Percentiles rank a stretch among this genome's conserved stretches.
Evolutionary conservation across 2,888 invertebrate genomes (phyloP).

Genomic region (Ormyrus nitidulus): DNA sequence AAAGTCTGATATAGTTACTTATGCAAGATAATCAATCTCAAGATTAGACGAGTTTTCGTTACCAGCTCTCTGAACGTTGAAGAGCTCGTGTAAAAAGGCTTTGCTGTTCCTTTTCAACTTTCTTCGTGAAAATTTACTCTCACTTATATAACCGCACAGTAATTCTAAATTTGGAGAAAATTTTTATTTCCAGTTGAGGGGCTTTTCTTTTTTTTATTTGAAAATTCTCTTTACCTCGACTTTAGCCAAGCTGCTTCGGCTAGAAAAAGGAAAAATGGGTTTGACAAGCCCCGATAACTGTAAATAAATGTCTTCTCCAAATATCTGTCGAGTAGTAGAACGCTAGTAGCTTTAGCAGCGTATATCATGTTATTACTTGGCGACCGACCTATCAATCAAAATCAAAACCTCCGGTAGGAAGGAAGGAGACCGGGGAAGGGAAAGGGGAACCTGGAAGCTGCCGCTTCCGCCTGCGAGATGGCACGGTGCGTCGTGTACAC

Average conservation of each 20-base stretch:
- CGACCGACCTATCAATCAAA: constrained; percentile 54
- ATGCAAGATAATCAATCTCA: constrained; percentile 35
- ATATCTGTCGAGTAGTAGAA: constrained; percentile 14
- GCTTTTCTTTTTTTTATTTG: too few species aligned
- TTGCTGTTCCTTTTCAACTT: constrained; percentile 6
- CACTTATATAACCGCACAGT: constrained; percentile 36
- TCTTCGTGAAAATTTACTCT: constrained; percentile 32
- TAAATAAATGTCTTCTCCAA: neutral
- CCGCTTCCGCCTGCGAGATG: constrained; percentile 63
- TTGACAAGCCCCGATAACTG: neutral
- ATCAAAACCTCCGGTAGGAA: constrained; percentile 71
- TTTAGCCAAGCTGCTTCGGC: too few species aligned
- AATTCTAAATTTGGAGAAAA: constrained; percentile 6
- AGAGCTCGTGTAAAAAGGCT: constrained; percentile 33
- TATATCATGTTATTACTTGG: neutral
- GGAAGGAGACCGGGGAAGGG: constrained; percentile 69
- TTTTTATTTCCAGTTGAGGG: constrained; percentile 16
- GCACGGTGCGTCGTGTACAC: constrained; percentile 54
- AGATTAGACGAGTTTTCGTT: constrained; percentile 32
- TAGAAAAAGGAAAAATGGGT: too few species aligned
- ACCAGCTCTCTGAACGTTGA: constrained; percentile 5
- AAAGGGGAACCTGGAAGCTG: constrained; percentile 70
- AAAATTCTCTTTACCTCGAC: too few species aligned
- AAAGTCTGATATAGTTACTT: constrained; percentile 26
- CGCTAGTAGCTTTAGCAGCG: constrained; percentile 38